Base-by-base conservation (phyloP, 2,888 invertebrate genomes). In the Sarcophaga caerulescens region DNA sequence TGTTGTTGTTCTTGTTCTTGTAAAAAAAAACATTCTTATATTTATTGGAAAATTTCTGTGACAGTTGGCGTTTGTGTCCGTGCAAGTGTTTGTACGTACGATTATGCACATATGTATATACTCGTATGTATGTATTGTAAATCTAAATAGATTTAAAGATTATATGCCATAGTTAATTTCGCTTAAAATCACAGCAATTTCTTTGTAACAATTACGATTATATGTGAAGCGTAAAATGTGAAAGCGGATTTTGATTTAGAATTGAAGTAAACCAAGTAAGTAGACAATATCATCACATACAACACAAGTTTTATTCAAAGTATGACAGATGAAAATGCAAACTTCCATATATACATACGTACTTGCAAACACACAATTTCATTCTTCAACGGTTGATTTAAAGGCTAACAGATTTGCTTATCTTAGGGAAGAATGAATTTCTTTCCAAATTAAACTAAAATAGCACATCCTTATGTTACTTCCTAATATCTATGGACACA, bases 171-270 rank as follows among this genome's bases (percentile, higher is more conserved):
- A 85, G 82, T 82, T 82, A 82, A 85, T 85, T 79, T 76, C 75
- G 78, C 82, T 82, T 78, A 82, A 82, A 85, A 82, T 85, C 85
- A 85, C 75, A 85, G 75, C 79, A 79, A 85, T 85, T 85, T 79
- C 78, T 85, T 66, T 70, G 8, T 75, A 52, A 59, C 74, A 35
- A 35, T 35, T 35, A 35, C 35, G 71, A 82, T 81, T 82, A 85
- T 60, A 79, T 75, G 6, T 85, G 78, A 81, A 78, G 85, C 81
- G 73, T 79, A 71, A 74, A 69, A 70, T 78, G 75, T 77, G 47
- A 78, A 79, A 78, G 77, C 70, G 75, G 81, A 82, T 85, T 82
- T 75, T 76, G 45, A 11, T 19, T 59, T 8, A 73, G 35, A 65
- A 70, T 35, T 8, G 21, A 12, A 12, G 5, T 63, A 35, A 44